These are phyloP conservation scores for Gymnorhina tibicen DNA, from an alignment of 2,113 vertebrate genomes.

Conservation along the genomic window DNA sequence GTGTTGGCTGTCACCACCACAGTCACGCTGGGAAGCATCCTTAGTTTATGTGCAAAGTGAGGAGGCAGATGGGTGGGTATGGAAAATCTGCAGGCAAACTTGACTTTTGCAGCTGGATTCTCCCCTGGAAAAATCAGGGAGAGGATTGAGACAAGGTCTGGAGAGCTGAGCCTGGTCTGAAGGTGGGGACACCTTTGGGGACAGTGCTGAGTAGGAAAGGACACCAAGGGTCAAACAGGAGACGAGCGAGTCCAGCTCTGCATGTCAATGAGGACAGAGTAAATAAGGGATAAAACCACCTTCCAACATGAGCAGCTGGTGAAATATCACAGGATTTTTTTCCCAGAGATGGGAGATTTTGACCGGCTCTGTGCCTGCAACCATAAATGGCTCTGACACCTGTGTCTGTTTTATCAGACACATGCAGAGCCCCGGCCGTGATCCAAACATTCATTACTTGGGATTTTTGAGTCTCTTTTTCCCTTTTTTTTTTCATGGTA, in stretches of 20 bases:
- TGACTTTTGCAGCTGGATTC: neutral
- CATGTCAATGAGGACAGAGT: constrained; percentile 53
- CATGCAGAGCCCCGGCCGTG: neutral
- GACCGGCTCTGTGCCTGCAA: neutral
- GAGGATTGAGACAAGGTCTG: neutral
- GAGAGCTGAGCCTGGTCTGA: neutral
- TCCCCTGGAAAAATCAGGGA: neutral
- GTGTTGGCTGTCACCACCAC: neutral
- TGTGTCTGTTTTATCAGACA: constrained; percentile 20
- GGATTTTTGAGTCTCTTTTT: neutral
- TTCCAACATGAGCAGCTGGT: constrained; percentile 58
- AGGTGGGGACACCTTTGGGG: neutral
- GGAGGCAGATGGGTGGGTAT: neutral
- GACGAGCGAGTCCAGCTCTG: neutral
- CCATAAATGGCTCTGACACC: constrained; percentile 30
- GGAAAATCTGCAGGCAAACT: neutral
- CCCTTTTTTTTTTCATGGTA: neutral
- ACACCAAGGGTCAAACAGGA: constrained; percentile 23
- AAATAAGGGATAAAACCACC: constrained; percentile 59
- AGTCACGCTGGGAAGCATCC: neutral
- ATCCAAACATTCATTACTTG: neutral
- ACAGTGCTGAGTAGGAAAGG: neutral
- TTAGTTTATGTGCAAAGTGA: neutral
- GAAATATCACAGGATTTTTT: constrained; percentile 25
- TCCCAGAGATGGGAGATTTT: constrained; percentile 47